Base-by-base conservation (phyloP, 1,140 invertebrate genomes). In the Solen grandis region DNA sequence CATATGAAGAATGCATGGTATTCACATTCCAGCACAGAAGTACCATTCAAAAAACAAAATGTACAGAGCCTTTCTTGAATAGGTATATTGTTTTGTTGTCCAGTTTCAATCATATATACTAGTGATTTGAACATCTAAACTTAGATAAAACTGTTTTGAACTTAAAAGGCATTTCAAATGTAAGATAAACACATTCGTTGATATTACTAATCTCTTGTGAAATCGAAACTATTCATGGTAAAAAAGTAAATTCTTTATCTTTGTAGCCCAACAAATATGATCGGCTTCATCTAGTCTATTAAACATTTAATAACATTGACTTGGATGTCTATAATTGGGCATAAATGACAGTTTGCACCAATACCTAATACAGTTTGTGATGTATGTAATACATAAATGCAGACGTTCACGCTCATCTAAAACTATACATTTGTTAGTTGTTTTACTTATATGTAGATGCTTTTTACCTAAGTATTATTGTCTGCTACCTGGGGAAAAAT, bases 301-400 rank as follows among this genome's bases (percentile, higher is more conserved):
- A n/a, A n/a, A n/a, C n/a, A n/a, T n/a, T n/a, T n/a, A n/a, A 55
- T 77, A 77, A 35, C 74, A 77, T 66, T 77, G 38, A 27, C 57
- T 77, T 36, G 60, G 60, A 27, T 36, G 54, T 35, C 74, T 77
- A 33, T 77, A 22, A n/a, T 33, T 38, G 22, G 36, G 10, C 60
- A 77, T 77, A 25, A 13, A 8, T 46, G 19, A 27, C 35, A 62
- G 22, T 33, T 14, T 54, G 22, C 41, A 29, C 14, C 5, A 54
- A 54, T 74, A 74, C 16, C 36, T 59, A 29, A 74, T 29, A 62
- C 50, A 55, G n/a, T 38, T 60, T 41, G 31, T 36, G 14, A 60
- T 35, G 27, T 77, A 65, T 54, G 36, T 55, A 19, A 77, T 33
- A 65, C n/a, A 63, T 35, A 77, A 41, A 38, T 36, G 38, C 14